Conservation (phyloP, 2,888 invertebrate genomes). For the Meta bourneti region DNA sequence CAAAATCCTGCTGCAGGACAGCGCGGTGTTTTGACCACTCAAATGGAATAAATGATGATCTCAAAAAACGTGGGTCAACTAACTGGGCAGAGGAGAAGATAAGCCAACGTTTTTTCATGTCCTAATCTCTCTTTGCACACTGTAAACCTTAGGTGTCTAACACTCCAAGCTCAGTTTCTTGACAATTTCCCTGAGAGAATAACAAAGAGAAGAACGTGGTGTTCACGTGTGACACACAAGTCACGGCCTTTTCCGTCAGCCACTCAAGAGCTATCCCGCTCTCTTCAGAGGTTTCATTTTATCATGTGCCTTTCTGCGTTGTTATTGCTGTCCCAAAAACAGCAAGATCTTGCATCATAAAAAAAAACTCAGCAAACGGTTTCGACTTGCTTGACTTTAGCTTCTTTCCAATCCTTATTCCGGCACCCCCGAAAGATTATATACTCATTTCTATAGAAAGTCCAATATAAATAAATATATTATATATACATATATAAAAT, state of each 20-base stretch:
- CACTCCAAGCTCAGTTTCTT: constrained; percentile 76
- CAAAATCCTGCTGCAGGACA: too few relatives aligned
- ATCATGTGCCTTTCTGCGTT: constrained; percentile 77
- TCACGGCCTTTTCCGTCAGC: constrained; percentile 75
- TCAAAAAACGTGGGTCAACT: constrained; percentile 30
- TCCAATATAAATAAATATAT: constrained; percentile 65
- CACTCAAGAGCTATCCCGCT: constrained; percentile 71
- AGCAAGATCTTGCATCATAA: constrained; percentile 74
- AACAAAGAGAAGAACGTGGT: constrained; percentile 41
- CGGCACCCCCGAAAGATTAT: constrained; percentile 59
- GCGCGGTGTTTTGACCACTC: not conserved
- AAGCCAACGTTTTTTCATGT: constrained; percentile 73
- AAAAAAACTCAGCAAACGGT: constrained; percentile 74
- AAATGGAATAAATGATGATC: not conserved
- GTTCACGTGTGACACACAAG: constrained; percentile 28
- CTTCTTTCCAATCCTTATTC: constrained; percentile 72
- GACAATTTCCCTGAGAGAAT: constrained; percentile 50
- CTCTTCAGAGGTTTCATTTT: constrained; percentile 76
- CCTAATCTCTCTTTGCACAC: constrained; percentile 76
- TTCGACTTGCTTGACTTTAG: constrained; percentile 73
- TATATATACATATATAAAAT: constrained; percentile 64
- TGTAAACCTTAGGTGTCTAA: constrained; percentile 74
- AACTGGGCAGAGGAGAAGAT: constrained; percentile 64
- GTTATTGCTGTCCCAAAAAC: constrained; percentile 74
- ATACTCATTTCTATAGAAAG: constrained; percentile 73